These are phyloP conservation scores for Melanostigma gelatinosum DNA, from an alignment of 2,113 vertebrate genomes.

Conservation along the genomic window DNA sequence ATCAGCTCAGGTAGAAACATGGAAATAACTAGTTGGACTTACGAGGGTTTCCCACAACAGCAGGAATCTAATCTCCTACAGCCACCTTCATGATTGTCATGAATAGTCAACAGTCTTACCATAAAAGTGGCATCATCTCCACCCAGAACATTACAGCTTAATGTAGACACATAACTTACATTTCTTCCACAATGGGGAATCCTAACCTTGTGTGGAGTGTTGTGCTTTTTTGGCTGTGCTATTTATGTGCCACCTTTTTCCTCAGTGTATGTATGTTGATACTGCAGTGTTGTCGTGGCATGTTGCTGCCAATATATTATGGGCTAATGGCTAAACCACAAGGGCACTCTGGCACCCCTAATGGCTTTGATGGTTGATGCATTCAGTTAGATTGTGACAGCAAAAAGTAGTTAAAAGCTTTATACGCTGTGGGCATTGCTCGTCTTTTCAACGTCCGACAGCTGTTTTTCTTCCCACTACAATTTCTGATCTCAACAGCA, in stretches of 20 bases:
- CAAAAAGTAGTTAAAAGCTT: conserved; percentile 68
- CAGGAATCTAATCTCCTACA: conserved; percentile 69
- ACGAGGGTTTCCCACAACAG: conserved; percentile 64
- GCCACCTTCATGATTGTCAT: conserved; percentile 67
- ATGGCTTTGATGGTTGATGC: conserved; percentile 72
- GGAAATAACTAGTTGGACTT: conserved; percentile 71
- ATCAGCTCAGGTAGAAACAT: conserved; percentile 67
- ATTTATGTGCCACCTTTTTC: conserved; percentile 60
- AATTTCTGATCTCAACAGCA: conserved; percentile 57
- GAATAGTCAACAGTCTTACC: conserved; percentile 71
- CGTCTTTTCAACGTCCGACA: conserved; percentile 48
- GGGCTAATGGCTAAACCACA: conserved; percentile 70
- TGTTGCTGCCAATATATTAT: conserved; percentile 65
- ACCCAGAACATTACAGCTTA: conserved; percentile 70
- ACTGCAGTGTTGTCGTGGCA: conserved; percentile 41
- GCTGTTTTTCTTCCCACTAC: conserved; percentile 51
- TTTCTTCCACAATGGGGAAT: conserved; percentile 63
- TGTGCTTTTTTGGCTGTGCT: conserved; percentile 53
- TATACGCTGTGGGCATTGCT: conserved; percentile 52
- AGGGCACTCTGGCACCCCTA: conserved; percentile 65
- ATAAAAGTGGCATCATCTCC: conserved; percentile 70
- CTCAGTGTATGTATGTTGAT: conserved; percentile 55
- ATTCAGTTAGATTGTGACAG: conserved; percentile 70
- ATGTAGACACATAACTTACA: conserved; percentile 76
- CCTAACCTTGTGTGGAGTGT: conserved; percentile 51